Conservation (phyloP, 2,797 vertebrate genomes). For the Peromyscus nudipes region DNA sequence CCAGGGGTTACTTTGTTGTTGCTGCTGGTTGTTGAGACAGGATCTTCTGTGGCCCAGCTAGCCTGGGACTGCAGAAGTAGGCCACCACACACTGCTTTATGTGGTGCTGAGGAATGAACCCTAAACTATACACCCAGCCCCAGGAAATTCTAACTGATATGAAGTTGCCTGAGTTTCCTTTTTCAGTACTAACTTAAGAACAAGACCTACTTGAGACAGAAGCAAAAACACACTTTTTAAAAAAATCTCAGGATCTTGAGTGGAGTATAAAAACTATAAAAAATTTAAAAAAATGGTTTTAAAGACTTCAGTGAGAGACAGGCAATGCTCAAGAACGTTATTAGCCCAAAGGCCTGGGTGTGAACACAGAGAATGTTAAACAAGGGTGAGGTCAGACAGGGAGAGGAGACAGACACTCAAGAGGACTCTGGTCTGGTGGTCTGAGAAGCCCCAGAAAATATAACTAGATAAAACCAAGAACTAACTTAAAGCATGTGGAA, state of each 20-base stretch:
- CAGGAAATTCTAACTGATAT: neutral
- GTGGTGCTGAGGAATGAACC: neutral
- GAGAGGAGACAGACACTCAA: conserved; percentile 17
- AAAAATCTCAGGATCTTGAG: neutral
- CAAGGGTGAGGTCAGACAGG: conserved; percentile 25
- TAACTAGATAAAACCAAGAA: neutral
- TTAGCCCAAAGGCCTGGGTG: conserved; percentile 33
- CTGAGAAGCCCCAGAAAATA: neutral
- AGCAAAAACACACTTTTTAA: neutral
- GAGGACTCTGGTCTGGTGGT: neutral
- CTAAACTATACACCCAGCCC: neutral
- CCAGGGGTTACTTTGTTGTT: neutral
- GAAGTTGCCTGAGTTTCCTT: neutral
- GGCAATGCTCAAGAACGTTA: neutral
- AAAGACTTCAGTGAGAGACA: neutral
- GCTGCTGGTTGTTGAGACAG: neutral
- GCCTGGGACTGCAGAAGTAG: neutral
- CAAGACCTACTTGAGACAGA: conserved; percentile 38
- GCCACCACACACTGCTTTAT: neutral
- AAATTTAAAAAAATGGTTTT: neutral
- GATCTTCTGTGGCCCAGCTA: neutral
- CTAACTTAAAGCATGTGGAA: neutral
- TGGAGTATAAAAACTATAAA: neutral
- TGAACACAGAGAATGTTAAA: conserved; percentile 51
- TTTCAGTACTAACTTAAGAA: conserved; percentile 13